phyloP scores from a whole-genome alignment of 2,113 vertebrate species.

The Nerophis lumbriciformis region DNA sequence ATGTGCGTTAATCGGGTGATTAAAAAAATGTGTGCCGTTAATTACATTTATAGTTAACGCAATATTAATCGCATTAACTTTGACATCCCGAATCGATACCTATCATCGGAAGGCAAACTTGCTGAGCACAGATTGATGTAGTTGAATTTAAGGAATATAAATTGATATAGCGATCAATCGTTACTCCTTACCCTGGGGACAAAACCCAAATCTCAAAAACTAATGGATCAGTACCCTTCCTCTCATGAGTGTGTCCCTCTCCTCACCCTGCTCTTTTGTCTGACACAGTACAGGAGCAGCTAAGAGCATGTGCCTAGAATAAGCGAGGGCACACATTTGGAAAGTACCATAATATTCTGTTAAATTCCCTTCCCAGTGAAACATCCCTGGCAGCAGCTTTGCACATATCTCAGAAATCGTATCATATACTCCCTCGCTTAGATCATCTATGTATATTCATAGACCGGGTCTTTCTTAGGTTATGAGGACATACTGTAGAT shows the following conservation, averaged over 20 bases:
- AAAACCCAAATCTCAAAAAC: neutral
- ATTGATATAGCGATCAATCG: neutral
- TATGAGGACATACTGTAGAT: neutral
- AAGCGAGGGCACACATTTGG: slow-evolving; percentile 51
- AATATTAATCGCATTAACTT: no score
- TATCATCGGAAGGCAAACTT: no score
- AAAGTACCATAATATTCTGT: slow-evolving; percentile 55
- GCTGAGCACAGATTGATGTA: no score
- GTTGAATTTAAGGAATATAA: no score
- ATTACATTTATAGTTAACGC: no score
- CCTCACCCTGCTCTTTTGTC: slow-evolving; percentile 18
- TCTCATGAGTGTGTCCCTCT: slow-evolving; percentile 18
- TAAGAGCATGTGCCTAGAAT: slow-evolving; percentile 54
- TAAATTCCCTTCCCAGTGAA: slow-evolving; percentile 56
- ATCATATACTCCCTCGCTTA: slow-evolving; percentile 27
- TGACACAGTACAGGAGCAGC: slow-evolving; percentile 25
- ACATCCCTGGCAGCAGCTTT: slow-evolving; percentile 47
- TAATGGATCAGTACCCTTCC: slow-evolving; percentile 15
- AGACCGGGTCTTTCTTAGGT: neutral
- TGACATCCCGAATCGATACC: no score
- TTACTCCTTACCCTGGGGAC: neutral
- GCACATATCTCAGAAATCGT: slow-evolving; percentile 35
- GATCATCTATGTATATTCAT: slow-evolving; percentile 15
- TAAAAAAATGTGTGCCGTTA: no score
- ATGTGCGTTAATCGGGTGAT: no score